A percentile compares a stretch with the other conserved stretches of the same genome.
Conservation (phyloP, 2,888 invertebrate species). For the Vannuccia rotundouncinata region DNA sequence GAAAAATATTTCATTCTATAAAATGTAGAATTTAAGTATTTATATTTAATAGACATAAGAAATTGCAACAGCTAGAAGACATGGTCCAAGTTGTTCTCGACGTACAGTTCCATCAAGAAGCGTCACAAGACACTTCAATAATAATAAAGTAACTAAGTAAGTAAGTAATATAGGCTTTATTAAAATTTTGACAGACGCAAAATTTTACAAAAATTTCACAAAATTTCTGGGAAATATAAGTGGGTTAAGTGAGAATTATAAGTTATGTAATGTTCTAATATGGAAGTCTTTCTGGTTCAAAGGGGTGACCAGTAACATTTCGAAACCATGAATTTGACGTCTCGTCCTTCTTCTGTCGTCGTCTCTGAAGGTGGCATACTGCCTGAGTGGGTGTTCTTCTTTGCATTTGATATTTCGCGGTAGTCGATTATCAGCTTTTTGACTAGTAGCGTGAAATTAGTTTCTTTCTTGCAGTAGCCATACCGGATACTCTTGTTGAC, state of each 20-base stretch:
- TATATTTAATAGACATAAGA: too few relatives aligned
- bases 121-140: too few relatives aligned
- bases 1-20: too few relatives aligned
- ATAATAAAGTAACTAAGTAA: background rate
- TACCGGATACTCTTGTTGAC: background rate
- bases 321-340: background rate
- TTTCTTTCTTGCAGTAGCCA: slow-evolving; percentile 11
- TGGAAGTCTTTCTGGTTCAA: slow-evolving; percentile 12
- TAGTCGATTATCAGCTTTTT: background rate
- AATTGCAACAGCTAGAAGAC: too few relatives aligned
- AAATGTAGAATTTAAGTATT: too few relatives aligned
- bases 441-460: slow-evolving; percentile 16
- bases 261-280: slow-evolving; percentile 5
- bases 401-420: background rate
- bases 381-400: slow-evolving; percentile 21
- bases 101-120: too few relatives aligned
- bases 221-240: background rate
- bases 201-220: background rate
- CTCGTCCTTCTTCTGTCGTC: slow-evolving; percentile 2
- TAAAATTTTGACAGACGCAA: slow-evolving; percentile 7
- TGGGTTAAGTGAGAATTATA: background rate
- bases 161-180: slow-evolving; percentile 19
- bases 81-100: too few relatives aligned
- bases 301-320: background rate
- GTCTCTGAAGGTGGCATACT: slow-evolving; percentile 5